Conservation (phyloP, 1,140 invertebrate species). For the Zaprionus vittiger region DNA sequence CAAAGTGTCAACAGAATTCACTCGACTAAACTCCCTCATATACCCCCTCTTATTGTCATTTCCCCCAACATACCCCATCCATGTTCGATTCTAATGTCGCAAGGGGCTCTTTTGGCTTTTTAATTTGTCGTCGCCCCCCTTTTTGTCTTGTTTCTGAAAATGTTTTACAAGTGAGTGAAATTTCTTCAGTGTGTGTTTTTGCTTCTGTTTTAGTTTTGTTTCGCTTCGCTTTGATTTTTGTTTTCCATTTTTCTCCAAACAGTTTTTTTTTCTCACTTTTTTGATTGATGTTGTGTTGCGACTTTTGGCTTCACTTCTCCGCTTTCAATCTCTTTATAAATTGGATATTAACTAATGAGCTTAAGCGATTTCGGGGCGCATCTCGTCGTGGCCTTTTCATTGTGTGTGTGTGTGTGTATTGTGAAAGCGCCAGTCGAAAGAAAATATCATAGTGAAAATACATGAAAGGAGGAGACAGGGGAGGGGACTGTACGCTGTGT, state of each 20-base stretch:
- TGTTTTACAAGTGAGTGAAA: slow-evolving; percentile 77
- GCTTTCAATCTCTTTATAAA: slow-evolving; percentile 63
- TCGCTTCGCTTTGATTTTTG: slow-evolving; percentile 18
- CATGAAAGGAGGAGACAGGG: neutral
- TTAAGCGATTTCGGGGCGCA: slow-evolving; percentile 65
- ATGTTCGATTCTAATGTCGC: slow-evolving; percentile 29
- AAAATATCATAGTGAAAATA: slow-evolving; percentile 30
- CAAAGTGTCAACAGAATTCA: slow-evolving; percentile 44
- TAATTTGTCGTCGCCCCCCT: slow-evolving; percentile 61
- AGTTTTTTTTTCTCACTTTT: neutral
- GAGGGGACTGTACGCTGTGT: slow-evolving; percentile 40
- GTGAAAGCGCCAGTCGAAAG: slow-evolving; percentile 61
- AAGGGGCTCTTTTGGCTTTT: slow-evolving; percentile 45
- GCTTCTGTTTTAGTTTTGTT: slow-evolving; percentile 35
- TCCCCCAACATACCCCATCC: neutral
- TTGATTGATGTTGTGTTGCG: slow-evolving; percentile 52
- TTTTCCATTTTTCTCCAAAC: slow-evolving; percentile 24
- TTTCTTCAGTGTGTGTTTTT: slow-evolving; percentile 40
- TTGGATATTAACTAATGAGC: slow-evolving; percentile 83
- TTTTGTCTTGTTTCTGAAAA: slow-evolving; percentile 51
- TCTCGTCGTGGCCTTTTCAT: slow-evolving; percentile 18
- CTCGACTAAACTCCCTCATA: neutral
- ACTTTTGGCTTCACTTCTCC: slow-evolving; percentile 41
- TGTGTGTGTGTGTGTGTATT: slow-evolving; percentile 23
- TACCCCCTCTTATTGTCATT: neutral